Evolutionary conservation across 2,797 vertebrate genomes (phyloP).

Genomic region (Cuniculus paca): DNA sequence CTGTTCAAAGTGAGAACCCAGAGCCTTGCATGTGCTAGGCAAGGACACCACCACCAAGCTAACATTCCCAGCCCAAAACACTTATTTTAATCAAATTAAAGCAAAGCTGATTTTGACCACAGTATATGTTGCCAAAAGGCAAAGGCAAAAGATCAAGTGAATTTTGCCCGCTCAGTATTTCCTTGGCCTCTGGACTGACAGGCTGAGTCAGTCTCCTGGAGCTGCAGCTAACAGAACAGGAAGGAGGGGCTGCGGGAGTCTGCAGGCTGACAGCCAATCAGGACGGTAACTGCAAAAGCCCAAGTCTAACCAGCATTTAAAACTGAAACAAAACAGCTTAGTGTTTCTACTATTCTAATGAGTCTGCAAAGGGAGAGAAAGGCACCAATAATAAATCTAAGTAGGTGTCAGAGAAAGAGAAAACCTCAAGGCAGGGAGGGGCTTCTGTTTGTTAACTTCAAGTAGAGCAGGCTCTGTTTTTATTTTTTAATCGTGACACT

Average conservation of each 20-base stretch:
- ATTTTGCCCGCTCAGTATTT: neutral
- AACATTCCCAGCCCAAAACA: neutral
- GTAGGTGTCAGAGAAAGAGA: neutral
- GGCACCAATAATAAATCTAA: neutral
- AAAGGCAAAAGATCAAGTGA: slow-evolving; percentile 4
- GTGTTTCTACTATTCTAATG: neutral
- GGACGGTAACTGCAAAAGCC: neutral
- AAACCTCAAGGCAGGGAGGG: neutral
- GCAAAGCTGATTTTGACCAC: neutral
- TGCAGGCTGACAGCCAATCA: neutral
- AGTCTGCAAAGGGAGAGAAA: neutral
- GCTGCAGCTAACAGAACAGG: neutral
- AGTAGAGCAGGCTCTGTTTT: neutral
- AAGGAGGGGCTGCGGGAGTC: neutral
- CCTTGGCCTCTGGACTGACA: neutral
- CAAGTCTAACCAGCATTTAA: neutral
- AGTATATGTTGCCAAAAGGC: neutral
- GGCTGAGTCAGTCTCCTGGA: neutral
- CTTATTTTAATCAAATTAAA: slow-evolving; percentile 20
- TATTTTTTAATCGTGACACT: neutral
- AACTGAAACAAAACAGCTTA: neutral
- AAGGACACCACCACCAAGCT: neutral
- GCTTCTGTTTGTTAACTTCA: neutral
- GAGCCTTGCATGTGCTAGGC: neutral
- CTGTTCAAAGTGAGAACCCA: neutral